These are phyloP conservation scores for Muntiacus muntjak DNA, from an alignment of 2,113 vertebrate species.

Conservation along the genomic window DNA sequence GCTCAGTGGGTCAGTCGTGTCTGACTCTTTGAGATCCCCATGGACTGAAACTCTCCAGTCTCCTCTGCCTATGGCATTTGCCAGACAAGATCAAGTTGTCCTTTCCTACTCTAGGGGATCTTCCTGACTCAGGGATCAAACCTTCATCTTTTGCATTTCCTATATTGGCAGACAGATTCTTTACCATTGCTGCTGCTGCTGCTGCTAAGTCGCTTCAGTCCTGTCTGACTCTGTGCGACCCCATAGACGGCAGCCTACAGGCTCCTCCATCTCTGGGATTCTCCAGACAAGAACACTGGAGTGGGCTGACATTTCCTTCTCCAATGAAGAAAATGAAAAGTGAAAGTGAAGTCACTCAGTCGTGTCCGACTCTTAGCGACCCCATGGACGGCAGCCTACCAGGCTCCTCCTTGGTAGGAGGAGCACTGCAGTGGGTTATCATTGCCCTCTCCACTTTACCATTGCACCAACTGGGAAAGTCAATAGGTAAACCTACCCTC, in stretches of 20 bases:
- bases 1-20: neutral
- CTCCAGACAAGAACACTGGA: neutral
- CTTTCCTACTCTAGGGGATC: neutral
- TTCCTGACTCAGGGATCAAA: neutral
- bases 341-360: neutral
- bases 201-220: neutral
- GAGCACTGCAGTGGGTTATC: neutral
- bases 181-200: neutral
- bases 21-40: neutral
- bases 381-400: neutral
- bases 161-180: neutral
- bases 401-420: neutral
- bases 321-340: neutral
- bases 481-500: neutral
- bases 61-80: neutral
- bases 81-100: neutral
- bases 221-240: neutral
- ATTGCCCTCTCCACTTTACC: neutral
- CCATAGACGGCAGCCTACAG: neutral
- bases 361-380: neutral
- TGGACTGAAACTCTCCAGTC: neutral
- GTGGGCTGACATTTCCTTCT: neutral
- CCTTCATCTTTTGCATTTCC: neutral
- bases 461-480: neutral
- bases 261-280: neutral